Conservation (phyloP, 2,113 vertebrate species). For the Noctilio leporinus region DNA sequence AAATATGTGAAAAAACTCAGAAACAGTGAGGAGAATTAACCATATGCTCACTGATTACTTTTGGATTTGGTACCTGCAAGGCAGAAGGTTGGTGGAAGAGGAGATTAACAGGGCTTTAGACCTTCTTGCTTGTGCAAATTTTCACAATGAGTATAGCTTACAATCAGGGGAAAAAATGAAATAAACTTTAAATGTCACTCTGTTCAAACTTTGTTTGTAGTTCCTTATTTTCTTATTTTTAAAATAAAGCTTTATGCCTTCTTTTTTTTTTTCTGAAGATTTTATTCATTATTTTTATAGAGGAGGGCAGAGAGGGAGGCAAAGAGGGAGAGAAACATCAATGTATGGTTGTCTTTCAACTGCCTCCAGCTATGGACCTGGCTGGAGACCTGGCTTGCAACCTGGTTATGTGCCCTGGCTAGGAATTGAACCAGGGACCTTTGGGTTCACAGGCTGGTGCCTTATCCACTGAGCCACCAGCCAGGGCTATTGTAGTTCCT, state of each 20-base stretch:
- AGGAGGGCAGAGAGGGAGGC: no score
- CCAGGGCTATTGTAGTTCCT: not conserved
- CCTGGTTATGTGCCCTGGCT: no score
- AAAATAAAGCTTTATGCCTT: no score
- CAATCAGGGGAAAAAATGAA: not conserved
- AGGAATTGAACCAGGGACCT: no score
- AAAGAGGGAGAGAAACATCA: no score
- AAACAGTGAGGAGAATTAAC: not conserved
- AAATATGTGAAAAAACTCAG: not conserved
- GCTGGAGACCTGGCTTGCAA: no score
- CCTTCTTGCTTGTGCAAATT: not conserved
- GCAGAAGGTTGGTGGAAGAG: not conserved
- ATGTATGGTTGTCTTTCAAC: no score
- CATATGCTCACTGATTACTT: not conserved
- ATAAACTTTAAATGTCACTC: constrained; percentile 37
- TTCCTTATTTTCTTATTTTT: not conserved
- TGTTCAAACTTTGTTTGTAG: not conserved
- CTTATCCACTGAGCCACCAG: no score
- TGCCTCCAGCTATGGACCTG: no score
- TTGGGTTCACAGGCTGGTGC: no score
- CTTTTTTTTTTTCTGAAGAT: no score
- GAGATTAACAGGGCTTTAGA: not conserved
- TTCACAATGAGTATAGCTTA: not conserved
- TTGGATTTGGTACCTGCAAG: not conserved
- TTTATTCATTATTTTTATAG: no score